phyloP scores from a whole-genome alignment of 1,140 invertebrate species.

The Drosophila saltans region DNA sequence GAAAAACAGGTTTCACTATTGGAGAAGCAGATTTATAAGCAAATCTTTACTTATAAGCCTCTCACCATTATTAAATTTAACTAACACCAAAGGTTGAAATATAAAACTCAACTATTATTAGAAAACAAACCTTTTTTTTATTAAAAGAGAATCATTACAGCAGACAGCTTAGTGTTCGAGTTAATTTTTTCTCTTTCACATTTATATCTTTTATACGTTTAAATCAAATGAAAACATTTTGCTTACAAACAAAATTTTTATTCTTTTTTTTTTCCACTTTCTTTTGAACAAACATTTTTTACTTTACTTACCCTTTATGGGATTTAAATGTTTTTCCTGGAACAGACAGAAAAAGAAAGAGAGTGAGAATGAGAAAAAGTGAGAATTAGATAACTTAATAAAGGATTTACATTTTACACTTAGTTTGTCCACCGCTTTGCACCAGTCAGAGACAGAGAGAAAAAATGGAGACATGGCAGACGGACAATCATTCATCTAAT shows the following conservation, averaged over 20 bases:
- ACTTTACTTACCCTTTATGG: conserved; percentile 4
- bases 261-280: not conserved
- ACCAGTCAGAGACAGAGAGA: not conserved
- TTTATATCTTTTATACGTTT: not conserved
- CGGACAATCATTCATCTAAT: conserved; percentile 38
- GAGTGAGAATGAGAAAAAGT: not conserved
- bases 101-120: too few species aligned
- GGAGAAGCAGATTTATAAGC: too few species aligned
- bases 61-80: too few species aligned
- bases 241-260: conserved; percentile 1
- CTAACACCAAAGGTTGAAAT: too few species aligned
- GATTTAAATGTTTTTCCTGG: not conserved
- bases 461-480: not conserved
- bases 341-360: not conserved
- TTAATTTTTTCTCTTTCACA: not conserved
- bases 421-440: not conserved
- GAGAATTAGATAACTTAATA: conserved; percentile 10
- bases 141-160: not conserved
- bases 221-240: conserved; percentile 1
- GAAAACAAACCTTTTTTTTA: too few species aligned
- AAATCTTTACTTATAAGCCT: too few species aligned
- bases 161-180: not conserved
- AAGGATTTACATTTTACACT: conserved; percentile 8
- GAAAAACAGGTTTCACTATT: too few species aligned
- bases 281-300: not conserved